These are phyloP conservation scores for Vulpes lagopus DNA, from an alignment of 2,113 vertebrate genomes.

Conservation along the genomic window DNA sequence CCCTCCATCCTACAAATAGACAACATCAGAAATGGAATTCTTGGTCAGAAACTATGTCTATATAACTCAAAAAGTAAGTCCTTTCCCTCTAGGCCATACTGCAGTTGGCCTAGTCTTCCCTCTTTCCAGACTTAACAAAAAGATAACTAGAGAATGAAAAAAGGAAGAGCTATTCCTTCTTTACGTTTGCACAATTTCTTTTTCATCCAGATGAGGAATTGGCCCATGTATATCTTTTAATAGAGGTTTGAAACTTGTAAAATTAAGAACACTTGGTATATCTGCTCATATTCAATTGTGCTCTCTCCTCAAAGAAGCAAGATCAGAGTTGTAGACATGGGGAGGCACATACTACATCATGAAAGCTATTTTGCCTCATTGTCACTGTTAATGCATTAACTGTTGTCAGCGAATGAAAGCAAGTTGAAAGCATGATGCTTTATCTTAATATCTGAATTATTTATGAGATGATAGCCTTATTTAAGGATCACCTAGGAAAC, in stretches of 20 bases:
- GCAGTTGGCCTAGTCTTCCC: neutral
- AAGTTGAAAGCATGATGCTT: neutral
- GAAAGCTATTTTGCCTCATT: neutral
- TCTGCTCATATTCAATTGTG: constrained; percentile 15
- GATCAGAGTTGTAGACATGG: neutral
- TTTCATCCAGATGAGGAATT: neutral
- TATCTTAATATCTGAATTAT: constrained; percentile 16
- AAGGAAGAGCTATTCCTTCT: neutral
- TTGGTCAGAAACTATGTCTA: neutral
- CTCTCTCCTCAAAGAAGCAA: neutral
- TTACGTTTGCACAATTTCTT: neutral
- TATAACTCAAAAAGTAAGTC: neutral
- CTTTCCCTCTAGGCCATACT: neutral
- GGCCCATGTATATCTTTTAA: neutral
- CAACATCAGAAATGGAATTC: neutral
- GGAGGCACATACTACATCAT: neutral
- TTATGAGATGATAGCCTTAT: neutral
- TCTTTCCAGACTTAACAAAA: neutral
- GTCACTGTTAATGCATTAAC: neutral
- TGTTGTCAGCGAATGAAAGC: neutral
- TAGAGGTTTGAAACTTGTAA: neutral
- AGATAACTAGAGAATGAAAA: neutral
- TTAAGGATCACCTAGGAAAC: constrained; percentile 1
- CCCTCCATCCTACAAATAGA: neutral
- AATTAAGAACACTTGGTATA: neutral